phyloP scores from a whole-genome alignment of 2,888 invertebrate species.

The Timema cristinae region DNA sequence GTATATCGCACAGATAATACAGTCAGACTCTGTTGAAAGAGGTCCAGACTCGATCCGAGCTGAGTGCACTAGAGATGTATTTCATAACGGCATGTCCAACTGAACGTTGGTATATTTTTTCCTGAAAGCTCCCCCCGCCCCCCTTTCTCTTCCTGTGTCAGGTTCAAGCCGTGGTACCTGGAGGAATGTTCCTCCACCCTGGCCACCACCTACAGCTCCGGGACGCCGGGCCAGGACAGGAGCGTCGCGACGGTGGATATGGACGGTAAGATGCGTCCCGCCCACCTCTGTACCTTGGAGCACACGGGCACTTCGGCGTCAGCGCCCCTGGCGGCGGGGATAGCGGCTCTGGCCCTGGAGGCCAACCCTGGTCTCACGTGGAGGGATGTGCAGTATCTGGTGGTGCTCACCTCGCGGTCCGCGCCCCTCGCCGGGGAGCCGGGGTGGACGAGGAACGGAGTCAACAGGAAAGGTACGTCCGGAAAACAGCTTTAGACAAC shows the following conservation, averaged over 20 bases:
- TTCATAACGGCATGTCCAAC: too few relatives aligned
- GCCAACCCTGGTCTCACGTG: slow-evolving; percentile 56
- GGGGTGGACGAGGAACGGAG: slow-evolving; percentile 55
- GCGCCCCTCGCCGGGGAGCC: slow-evolving; percentile 51
- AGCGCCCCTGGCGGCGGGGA: slow-evolving; percentile 53
- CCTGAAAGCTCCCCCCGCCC: too few relatives aligned
- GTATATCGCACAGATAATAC: too few relatives aligned
- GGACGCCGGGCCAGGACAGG: slow-evolving; percentile 44
- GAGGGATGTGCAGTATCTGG: slow-evolving; percentile 60
- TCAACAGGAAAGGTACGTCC: slow-evolving; percentile 46
- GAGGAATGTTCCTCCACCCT: slow-evolving; percentile 59
- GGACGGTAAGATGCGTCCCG: slow-evolving; percentile 40
- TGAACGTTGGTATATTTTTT: too few relatives aligned
- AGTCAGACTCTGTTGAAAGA: too few relatives aligned
- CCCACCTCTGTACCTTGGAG: slow-evolving; percentile 39
- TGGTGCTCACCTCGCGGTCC: slow-evolving; percentile 50
- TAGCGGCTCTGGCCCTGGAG: slow-evolving; percentile 51
- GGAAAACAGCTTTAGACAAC: too few relatives aligned
- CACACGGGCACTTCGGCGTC: slow-evolving; percentile 49
- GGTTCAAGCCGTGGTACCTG: slow-evolving; percentile 55
- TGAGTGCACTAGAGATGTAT: too few relatives aligned
- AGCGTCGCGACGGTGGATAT: slow-evolving; percentile 42
- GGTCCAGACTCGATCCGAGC: too few relatives aligned
- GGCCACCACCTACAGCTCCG: slow-evolving; percentile 58
- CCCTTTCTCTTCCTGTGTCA: slow-evolving; percentile 11